phyloP scores from a whole-genome alignment of 2,888 invertebrate species.

The Andrena marginata region DNA sequence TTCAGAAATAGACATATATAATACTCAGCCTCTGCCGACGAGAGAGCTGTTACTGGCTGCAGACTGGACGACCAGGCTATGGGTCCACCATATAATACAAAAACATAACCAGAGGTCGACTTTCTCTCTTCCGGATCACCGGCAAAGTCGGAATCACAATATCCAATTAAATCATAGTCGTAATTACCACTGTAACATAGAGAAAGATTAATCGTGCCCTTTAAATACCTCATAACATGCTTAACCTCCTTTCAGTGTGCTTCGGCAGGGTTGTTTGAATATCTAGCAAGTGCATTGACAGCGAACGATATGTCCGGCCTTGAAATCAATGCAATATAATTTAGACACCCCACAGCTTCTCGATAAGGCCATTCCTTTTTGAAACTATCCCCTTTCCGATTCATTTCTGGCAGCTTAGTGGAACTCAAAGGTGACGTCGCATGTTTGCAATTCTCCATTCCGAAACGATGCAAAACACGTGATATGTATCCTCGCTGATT shows the following conservation, averaged over 20 bases:
- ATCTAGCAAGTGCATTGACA: slow-evolving; percentile 15
- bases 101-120: slow-evolving; percentile 7
- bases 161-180: too few species aligned
- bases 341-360: slow-evolving; percentile 14
- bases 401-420: neutral
- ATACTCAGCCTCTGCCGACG: slow-evolving; percentile 25
- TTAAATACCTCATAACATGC: slow-evolving; percentile 25
- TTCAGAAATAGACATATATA: slow-evolving; percentile 23
- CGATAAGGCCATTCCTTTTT: neutral
- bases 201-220: slow-evolving; percentile 3
- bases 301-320: slow-evolving; percentile 23
- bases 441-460: slow-evolving; percentile 9
- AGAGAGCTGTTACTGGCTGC: slow-evolving; percentile 19
- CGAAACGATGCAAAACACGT: slow-evolving; percentile 3
- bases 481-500: slow-evolving; percentile 14
- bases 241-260: slow-evolving; percentile 27
- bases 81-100: slow-evolving; percentile 7
- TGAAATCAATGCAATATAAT: slow-evolving; percentile 28
- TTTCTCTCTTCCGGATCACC: too few species aligned
- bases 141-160: too few species aligned
- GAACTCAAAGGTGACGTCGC: neutral
- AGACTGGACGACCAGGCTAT: slow-evolving; percentile 14
- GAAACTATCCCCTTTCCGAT: neutral
- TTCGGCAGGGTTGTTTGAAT: slow-evolving; percentile 12
- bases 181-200: neutral